Conservation (phyloP, 2,888 invertebrate genomes). For the Allacma fusca region DNA sequence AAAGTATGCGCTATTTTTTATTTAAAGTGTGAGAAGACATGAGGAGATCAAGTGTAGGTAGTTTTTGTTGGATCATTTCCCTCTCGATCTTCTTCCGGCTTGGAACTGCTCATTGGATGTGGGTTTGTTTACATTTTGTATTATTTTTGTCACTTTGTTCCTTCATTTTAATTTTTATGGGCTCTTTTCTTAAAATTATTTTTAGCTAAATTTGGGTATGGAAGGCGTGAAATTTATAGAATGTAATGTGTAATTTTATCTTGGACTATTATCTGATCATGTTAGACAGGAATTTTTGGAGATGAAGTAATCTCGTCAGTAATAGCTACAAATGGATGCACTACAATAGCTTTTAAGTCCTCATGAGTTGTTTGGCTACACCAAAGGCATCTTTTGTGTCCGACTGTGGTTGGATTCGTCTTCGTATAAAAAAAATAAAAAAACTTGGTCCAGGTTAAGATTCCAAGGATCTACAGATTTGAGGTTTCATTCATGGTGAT, state of each 20-base stretch:
- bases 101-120: conserved; percentile 19
- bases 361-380: not conserved
- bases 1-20: no score
- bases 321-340: no score
- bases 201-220: no score
- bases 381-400: not conserved
- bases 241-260: no score
- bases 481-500: conserved; percentile 25
- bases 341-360: not conserved
- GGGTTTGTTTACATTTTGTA: not conserved
- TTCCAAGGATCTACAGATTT: conserved; percentile 1
- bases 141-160: conserved; percentile 20
- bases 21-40: no score
- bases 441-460: not conserved
- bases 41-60: no score
- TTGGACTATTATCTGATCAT: no score
- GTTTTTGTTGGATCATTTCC: not conserved
- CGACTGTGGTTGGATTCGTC: not conserved
- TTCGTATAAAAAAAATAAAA: no score
- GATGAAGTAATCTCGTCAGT: not conserved
- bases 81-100: not conserved
- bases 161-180: no score
- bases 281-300: not conserved
- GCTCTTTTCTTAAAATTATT: no score
- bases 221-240: no score